Conservation (phyloP, 1,140 invertebrate species). For the Pseudomyrmex dendroicus region DNA sequence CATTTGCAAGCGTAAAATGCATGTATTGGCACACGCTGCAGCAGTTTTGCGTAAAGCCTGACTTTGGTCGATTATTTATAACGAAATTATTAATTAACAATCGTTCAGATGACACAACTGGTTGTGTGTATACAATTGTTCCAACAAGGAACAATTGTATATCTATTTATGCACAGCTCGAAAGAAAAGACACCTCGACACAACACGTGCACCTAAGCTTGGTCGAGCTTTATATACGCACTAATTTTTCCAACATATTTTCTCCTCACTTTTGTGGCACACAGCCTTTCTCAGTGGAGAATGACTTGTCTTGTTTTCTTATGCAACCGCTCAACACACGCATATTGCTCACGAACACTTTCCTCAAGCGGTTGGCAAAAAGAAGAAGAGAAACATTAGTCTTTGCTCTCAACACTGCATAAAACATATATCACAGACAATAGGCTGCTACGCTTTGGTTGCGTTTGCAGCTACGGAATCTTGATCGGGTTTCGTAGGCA, state of each 20-base stretch:
- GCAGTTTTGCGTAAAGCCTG: conserved; percentile 15
- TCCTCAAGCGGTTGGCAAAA: neutral
- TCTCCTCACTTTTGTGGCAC: conserved; percentile 44
- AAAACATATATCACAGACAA: conserved; percentile 77
- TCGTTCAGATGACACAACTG: neutral
- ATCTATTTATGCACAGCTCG: conserved; percentile 25
- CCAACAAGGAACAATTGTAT: conserved; percentile 5
- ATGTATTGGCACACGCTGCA: conserved; percentile 25
- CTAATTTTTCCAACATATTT: conserved; percentile 58
- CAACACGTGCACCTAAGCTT: neutral
- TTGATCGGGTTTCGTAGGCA: conserved; percentile 88
- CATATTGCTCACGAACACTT: conserved; percentile 24
- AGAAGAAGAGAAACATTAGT: conserved; percentile 25
- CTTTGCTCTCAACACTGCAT: conserved; percentile 38
- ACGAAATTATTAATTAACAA: neutral
- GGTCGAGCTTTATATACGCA: conserved; percentile 1
- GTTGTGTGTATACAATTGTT: conserved; percentile 3
- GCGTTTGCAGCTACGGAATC: conserved; percentile 69
- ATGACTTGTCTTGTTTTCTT: neutral
- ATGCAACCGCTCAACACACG: neutral
- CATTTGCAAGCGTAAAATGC: neutral
- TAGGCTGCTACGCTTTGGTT: conserved; percentile 74
- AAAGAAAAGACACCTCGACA: conserved; percentile 38
- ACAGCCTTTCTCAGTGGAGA: neutral
- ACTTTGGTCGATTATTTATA: conserved; percentile 18